Conservation (phyloP, 2,797 vertebrate species). For the Triplophysa yarkandensis region DNA sequence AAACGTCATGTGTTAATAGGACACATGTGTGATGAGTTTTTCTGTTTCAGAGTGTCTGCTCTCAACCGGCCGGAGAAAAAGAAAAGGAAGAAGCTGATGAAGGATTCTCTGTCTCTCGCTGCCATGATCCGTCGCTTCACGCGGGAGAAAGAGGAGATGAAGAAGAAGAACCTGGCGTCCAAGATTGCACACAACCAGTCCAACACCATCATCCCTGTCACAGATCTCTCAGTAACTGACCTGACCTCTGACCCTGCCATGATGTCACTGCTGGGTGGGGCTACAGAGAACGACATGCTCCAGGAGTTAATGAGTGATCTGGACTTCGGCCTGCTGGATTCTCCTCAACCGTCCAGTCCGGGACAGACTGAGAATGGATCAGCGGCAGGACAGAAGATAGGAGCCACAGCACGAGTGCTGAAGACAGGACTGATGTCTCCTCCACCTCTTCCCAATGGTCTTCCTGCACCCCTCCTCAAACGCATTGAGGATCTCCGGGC, state of each 20-base stretch:
- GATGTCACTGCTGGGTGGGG: conserved; percentile 88
- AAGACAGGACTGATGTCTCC: conserved; percentile 75
- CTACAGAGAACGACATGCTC: conserved; percentile 87
- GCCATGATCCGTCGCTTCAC: conserved; percentile 96
- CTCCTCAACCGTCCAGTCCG: conserved; percentile 86
- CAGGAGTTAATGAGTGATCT: conserved; percentile 94
- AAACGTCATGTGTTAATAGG: neutral
- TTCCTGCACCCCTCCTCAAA: conserved; percentile 85
- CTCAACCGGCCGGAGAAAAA: conserved; percentile 96
- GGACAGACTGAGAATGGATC: conserved; percentile 78
- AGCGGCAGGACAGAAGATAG: conserved; percentile 59
- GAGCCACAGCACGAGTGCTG: conserved; percentile 50
- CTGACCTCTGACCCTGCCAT: conserved; percentile 82
- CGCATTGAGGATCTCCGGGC: conserved; percentile 91
- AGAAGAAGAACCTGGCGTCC: conserved; percentile 76
- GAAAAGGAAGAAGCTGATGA: conserved; percentile 96
- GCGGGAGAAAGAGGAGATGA: conserved; percentile 91
- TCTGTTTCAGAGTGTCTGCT: conserved; percentile 77
- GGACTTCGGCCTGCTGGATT: conserved; percentile 92
- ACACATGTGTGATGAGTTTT: neutral
- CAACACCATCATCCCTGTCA: conserved; percentile 61
- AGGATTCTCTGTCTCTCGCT: conserved; percentile 89
- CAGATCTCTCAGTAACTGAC: conserved; percentile 69
- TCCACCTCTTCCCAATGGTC: conserved; percentile 85
- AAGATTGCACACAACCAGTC: conserved; percentile 49